Base-by-base conservation (phyloP, 2,797 vertebrate species). In the Enteromius afrohamiltoni region DNA sequence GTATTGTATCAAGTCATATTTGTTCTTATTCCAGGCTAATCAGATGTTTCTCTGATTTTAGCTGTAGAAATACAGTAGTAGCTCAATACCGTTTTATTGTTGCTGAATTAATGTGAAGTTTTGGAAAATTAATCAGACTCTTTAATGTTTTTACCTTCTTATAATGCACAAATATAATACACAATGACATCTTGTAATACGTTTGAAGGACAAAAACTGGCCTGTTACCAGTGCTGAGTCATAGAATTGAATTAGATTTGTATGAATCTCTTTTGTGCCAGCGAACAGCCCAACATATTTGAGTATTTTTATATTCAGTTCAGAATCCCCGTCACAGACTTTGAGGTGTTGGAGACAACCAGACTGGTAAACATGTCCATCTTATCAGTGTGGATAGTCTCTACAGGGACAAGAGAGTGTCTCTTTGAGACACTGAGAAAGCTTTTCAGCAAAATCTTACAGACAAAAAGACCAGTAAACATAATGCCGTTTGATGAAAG, bases 1-100 rank as follows among this genome's bases (percentile, higher is more conserved):
- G 93, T 94, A 95, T 88, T 86, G 91, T 94, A 92, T 92, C 77
- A 2, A 40, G 77, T 85, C 78, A 58, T 81, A 64, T 82, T 74
- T 77, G 58, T 21, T 75, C 80, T 19, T 58, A 83, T 88, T 67
- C 53, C 34, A 26, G 14, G 75, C 85, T 47, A 86, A 83, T 88
- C 74, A 29, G 62, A 53, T 85, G 26, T 14, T 51, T 53, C n/a
- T 21, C 26, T 62, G 16, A 13, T 76, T 76, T 76, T 76, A 58
- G 7, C 31, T 23, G 55, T 45, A 62, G 53, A 26, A 7, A 42
- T 16, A 64, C 60, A 64, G 26, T 29, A 55, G 47, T 49, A 16
- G 6, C 1, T 1, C 51, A 37, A 26, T 77, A 76, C 53, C 60
- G n/a, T 26, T 75, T 55, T 37, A 42, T 60, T 42, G 21, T 60